Evolutionary conservation across 2,797 vertebrate genomes (phyloP), one percentile per base, ranked within the genome.

Genomic region (Pteronotus mesoamericanus): DNA sequence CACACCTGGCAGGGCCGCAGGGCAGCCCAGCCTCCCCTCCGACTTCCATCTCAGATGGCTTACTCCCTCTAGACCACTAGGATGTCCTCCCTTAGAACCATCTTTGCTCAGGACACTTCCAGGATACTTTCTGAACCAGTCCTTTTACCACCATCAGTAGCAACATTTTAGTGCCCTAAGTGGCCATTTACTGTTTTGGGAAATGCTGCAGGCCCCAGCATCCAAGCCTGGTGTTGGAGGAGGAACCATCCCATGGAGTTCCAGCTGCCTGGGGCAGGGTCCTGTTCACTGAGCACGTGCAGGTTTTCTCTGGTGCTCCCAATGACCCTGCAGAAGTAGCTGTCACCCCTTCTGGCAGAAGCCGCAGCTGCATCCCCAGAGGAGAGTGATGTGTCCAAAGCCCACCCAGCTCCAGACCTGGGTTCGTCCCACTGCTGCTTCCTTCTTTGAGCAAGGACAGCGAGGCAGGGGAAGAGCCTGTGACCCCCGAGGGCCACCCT

Each of bases 1-100:
- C 0, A 9, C 3, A 4, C 84, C 9, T 10, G 19, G 55, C 85
- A 21, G 9, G 10, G 66, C 77, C 10, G 3, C 1, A 3, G 0
- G 29, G 57, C 44, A 10, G 19, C 44, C 48, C 44, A 5, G 44
- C 34, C 29, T 37, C 14, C 61, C 18, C 71, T 24, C 21, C 19
- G 26, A 6, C 55, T 42, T 59, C 37, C 37, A 4, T 59, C 9
- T 3, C 3, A 57, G 37, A 26, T 42, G 32, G 53, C 78, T 8
- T 11, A 12, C 42, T 42, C 26, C 37, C 1, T 0, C 53, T 12
- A 29, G n/a, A 42, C 26, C 44, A 5, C 37, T 1, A 3, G 57
- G 24, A 14, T 9, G 29, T 4, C 39, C 44, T 16, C 55, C 9
- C 3, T 16, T 12, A 29, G 19, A n/a, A 57, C 46, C 34, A 1